Evolutionary conservation across 1,140 invertebrate species (phyloP), one percentile per base, ranked within the genome.

Genomic region (Temnothorax nylanderi): DNA sequence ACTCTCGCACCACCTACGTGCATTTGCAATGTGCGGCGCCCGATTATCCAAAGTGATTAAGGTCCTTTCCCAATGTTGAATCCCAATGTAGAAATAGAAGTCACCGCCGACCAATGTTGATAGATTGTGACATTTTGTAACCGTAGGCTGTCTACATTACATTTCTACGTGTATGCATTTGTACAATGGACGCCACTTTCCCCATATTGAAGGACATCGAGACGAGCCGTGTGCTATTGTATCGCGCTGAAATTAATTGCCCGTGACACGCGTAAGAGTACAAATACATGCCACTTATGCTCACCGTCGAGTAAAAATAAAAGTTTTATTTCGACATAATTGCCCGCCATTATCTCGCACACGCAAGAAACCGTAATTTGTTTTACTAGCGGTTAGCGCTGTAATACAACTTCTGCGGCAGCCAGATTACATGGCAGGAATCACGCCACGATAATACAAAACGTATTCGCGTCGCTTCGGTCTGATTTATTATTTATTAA

Each of bases 401-500:
- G 80, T 49, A 37, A 84, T 84, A 62, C 69, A 75, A 75, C 80
- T 75, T 75, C 80, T 49, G 69, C 32, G 80, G 54, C 67, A 72
- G 51, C 72, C 78, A 58, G 67, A 82, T 82, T 82, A 82, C 80
- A 60, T 34, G 67, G 80, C 80, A 47, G 80, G 13, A 60, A n/a
- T 75, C 69, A 62, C 51, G 54, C 67, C 65, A 71, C 51, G 21
- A 37, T 41, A 26, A 26, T 41, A 32, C 78, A 13, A 81, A 71
- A 84, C 69, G 72, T 41, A 51, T 82, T 72, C 54, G 78, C 16
- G 34, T n/a, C 21, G n/a, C 58, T 21, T 49, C 41, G 69, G 80
- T 75, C 69, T 84, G 80, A 84, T 84, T 84, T 84, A 75, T 84
- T 84, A 84, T 84, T 84, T 84, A 84, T 84, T 84, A 84, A 84